phyloP scores from a whole-genome alignment of 2,888 invertebrate species.

The Piscicola geometra region DNA sequence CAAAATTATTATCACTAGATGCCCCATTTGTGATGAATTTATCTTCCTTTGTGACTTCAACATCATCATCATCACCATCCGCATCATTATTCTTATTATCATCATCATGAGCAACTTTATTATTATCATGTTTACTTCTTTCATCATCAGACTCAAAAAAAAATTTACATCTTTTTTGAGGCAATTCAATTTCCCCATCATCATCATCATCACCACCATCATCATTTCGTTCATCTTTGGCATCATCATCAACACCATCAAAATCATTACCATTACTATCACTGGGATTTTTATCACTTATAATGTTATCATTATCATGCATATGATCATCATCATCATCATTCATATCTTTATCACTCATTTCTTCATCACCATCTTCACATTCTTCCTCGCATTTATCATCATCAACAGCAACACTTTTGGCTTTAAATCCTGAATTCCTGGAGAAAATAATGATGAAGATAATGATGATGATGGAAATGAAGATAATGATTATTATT shows the following conservation, averaged over 20 bases:
- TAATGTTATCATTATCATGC: background rate
- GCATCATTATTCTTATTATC: background rate
- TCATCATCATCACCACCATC: background rate
- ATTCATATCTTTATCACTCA: constrained; percentile 12
- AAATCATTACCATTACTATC: background rate
- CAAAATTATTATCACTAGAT: background rate
- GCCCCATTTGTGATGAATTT: background rate
- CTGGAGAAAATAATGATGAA: no score
- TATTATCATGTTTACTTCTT: background rate
- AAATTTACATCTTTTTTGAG: background rate
- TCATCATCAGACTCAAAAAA: background rate
- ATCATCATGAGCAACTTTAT: background rate
- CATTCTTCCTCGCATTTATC: no score
- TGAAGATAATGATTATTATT: background rate
- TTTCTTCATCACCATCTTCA: background rate
- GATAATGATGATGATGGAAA: no score
- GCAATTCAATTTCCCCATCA: background rate
- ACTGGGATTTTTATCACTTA: background rate
- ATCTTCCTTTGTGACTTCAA: background rate
- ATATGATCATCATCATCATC: background rate
- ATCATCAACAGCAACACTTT: no score
- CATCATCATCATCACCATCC: background rate
- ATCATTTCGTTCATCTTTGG: background rate
- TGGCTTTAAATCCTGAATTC: no score
- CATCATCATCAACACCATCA: background rate